These are phyloP conservation scores for Eptatretus atami DNA, from an alignment of 2,797 vertebrate genomes.

Conservation along the genomic window DNA sequence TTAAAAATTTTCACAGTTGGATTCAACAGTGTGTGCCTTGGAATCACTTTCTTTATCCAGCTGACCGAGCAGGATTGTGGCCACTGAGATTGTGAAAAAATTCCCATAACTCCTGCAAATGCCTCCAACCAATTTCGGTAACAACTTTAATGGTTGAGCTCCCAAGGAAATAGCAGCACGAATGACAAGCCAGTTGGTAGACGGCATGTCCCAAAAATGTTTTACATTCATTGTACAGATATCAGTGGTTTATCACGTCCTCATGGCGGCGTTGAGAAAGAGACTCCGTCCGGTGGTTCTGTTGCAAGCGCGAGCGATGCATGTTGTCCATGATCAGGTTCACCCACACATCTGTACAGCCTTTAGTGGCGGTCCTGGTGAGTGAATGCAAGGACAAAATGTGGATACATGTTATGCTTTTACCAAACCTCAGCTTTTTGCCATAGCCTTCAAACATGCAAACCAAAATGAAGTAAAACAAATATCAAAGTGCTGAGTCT, in stretches of 20 bases:
- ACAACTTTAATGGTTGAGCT: slow-evolving; percentile 10
- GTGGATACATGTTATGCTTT: too few species aligned
- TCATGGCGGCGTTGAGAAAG: slow-evolving; percentile 41
- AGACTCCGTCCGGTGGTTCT: slow-evolving; percentile 51
- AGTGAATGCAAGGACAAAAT: slow-evolving; percentile 4
- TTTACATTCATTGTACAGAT: slow-evolving; percentile 97
- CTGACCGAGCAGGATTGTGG: too few species aligned
- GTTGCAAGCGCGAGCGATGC: slow-evolving; percentile 76
- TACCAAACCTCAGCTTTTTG: too few species aligned
- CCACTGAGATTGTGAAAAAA: too few species aligned
- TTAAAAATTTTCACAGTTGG: too few species aligned
- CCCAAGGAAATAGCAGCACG: slow-evolving; percentile 50
- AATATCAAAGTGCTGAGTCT: too few species aligned
- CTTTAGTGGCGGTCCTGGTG: slow-evolving; percentile 55
- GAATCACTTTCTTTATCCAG: too few species aligned
- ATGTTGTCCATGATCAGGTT: slow-evolving; percentile 96
- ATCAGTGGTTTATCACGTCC: slow-evolving; percentile 73
- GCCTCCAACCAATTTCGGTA: too few species aligned
- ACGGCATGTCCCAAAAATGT: slow-evolving; percentile 66
- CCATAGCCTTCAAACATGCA: too few species aligned
- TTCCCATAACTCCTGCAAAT: too few species aligned
- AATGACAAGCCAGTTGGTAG: slow-evolving; percentile 55
- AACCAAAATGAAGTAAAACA: too few species aligned
- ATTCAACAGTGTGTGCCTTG: too few species aligned
- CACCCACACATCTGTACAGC: slow-evolving; percentile 96